Evolutionary conservation across 2,797 vertebrate species (phyloP).

Genomic region (Thaleichthys pacificus): DNA sequence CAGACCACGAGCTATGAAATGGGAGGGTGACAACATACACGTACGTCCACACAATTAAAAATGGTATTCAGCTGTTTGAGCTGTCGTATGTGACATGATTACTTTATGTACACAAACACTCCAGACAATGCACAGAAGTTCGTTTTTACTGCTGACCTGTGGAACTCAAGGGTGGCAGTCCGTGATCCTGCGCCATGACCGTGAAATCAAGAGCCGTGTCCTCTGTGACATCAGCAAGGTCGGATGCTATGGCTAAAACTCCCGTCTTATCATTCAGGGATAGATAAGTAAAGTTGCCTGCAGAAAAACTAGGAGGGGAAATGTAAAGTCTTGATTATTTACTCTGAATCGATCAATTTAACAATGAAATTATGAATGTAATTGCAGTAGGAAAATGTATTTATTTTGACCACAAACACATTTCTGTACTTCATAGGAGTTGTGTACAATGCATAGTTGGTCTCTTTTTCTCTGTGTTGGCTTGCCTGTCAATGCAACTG

Average conservation of each 20-base stretch:
- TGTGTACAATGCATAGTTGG: not conserved
- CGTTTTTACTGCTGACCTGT: slow-evolving; percentile 60
- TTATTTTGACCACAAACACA: not conserved
- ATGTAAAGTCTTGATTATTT: too few relatives aligned
- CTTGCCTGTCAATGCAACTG: not conserved
- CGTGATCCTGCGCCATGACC: slow-evolving; percentile 72
- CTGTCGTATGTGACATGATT: not conserved
- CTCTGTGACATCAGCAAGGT: slow-evolving; percentile 56
- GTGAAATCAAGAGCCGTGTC: slow-evolving; percentile 62
- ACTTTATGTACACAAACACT: not conserved
- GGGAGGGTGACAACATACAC: slow-evolving; percentile 20
- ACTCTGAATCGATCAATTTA: not conserved
- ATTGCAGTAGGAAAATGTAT: not conserved
- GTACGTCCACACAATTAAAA: not conserved
- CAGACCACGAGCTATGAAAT: slow-evolving; percentile 60
- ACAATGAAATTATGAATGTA: too few relatives aligned
- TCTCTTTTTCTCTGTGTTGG: not conserved
- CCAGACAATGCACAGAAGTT: not conserved
- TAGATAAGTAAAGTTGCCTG: slow-evolving; percentile 58
- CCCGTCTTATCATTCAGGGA: slow-evolving; percentile 66
- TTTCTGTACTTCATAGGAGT: not conserved
- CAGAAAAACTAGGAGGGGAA: slow-evolving; percentile 57
- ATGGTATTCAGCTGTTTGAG: not conserved
- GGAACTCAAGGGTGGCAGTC: slow-evolving; percentile 62
- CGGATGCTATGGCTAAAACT: slow-evolving; percentile 66